A percentile compares a stretch with the other conserved stretches of the same genome.
phyloP scores from a whole-genome alignment of 2,113 vertebrate genomes.

The Phainopepla nitens region DNA sequence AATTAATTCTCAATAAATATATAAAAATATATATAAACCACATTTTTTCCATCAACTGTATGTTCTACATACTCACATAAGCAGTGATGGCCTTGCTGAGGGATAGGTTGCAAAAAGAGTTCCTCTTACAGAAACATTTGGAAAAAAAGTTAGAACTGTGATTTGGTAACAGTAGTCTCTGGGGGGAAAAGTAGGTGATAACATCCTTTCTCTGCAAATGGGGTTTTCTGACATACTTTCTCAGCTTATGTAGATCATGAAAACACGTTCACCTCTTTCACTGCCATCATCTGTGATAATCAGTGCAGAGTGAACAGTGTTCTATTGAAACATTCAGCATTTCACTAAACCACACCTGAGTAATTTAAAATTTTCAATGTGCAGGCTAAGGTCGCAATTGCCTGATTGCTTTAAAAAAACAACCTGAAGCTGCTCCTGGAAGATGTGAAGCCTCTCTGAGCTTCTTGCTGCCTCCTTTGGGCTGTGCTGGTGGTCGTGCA shows the following conservation, averaged over 20 bases:
- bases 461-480: neutral
- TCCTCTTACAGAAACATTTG: neutral
- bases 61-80: neutral
- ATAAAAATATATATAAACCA: neutral
- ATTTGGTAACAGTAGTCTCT: neutral
- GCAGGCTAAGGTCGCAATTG: neutral
- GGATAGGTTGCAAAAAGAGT: neutral
- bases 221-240: neutral
- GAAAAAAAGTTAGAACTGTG: neutral
- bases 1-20: neutral
- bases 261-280: neutral
- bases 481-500: neutral
- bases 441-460: neutral
- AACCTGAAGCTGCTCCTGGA: neutral
- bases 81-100: neutral
- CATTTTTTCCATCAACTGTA: neutral
- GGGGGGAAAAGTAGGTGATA: neutral
- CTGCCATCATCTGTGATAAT: neutral
- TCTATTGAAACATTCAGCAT: neutral
- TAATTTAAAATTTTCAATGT: neutral
- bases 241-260: neutral
- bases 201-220: neutral
- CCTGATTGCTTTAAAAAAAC: neutral
- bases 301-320: neutral
- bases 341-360: neutral